Base-by-base conservation (phyloP, 2,113 vertebrate genomes). In the Triplophysa tibetana region DNA sequence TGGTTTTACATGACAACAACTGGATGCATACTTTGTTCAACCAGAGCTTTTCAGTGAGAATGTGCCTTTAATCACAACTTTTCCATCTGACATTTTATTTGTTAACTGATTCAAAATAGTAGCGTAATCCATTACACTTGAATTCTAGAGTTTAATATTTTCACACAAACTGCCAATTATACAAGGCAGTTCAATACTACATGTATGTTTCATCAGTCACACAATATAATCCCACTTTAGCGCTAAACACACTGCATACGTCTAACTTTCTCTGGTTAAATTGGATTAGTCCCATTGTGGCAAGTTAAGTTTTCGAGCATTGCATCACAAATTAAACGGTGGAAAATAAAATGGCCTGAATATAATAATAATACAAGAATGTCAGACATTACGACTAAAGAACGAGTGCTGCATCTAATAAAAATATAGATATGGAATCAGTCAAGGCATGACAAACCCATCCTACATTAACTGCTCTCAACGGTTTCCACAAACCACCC, bases 1-100 rank as follows among this genome's bases (percentile, higher is more conserved):
- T 85, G 77, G 58, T 69, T 70, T 76, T 72, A 14, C 66, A 60
- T 72, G 7, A 60, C 41, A 69, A 84, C 61, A 54, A 70, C n/a
- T 70, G 69, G 75, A 48, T 81, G 56, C 68, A 69, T 62, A 76
- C 74, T n/a, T 43, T 62, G 48, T 79, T 26, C 54, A 38, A 66
- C 13, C 70, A 17, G 29, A 12, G 21, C 67, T 62, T 23, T 9
- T 65, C 54, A 60, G 58, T 23, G 38, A 38, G 5, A 48, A 7
- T 41, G 8, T 65, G 29, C 38, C 29, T 21, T 14, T 58, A 10
- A 70, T 54, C 16, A 29, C 33, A 38, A 38, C 33, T 38, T 7
- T 38, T 38, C 33, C 33, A 38, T 38, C 33, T 38, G 2, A 11
- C 50, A 19, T 4, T 21, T 38, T 58, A 56, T 14, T 14, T 29